Evolutionary conservation across 2,888 invertebrate species (phyloP), one percentile per base, ranked within the genome.

Genomic region (Brachycybe producta): DNA sequence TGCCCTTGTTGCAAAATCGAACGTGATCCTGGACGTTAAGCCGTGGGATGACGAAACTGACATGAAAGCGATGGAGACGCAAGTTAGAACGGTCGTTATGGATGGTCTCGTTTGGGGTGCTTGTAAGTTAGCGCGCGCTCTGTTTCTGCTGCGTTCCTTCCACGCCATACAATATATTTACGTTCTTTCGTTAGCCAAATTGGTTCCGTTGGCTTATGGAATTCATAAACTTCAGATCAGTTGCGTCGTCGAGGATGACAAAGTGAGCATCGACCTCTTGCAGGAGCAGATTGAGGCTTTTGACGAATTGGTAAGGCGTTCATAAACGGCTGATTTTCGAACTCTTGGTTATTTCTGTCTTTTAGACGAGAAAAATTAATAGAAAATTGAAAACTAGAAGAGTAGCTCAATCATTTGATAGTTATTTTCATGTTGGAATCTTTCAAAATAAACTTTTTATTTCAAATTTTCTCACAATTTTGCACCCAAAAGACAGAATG

Each of bases 31-130:
- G 47, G 73, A 73, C 54, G 69, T 73, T 19, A 73, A 73, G 59
- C 73, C 73, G 24, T 72, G 72, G 72, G 71, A 72, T 57, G 73
- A 73, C 61, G 70, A 71, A 57, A 73, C 71, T 35, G 69, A 73
- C 55, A 65, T 73, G 66, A 59, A 56, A 7, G 65, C 63, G 52
- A 56, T 74, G 57, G 73, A 74, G 59, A 57, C 58, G 34, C 51
- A 54, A 21, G 71, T 72, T 1, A 62, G 71, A 28, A 48, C 57
- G 17, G 65, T 73, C 44, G 55, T 58, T 43, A 61, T 62, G 55
- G 71, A 72, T 57, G 73, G 72, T 24, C 65, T 73, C n/a, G 53
- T 70, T 15, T 73, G 73, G 73, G 73, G 73, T 54, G 64, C 66
- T 39, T 63, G 66, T 66, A 58, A 60, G 63, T 62, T 35, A 1